Percentiles rank a stretch among this genome's conserved stretches.
phyloP scores from a whole-genome alignment of 2,797 vertebrate genomes.

The Aphelocoma californica region DNA sequence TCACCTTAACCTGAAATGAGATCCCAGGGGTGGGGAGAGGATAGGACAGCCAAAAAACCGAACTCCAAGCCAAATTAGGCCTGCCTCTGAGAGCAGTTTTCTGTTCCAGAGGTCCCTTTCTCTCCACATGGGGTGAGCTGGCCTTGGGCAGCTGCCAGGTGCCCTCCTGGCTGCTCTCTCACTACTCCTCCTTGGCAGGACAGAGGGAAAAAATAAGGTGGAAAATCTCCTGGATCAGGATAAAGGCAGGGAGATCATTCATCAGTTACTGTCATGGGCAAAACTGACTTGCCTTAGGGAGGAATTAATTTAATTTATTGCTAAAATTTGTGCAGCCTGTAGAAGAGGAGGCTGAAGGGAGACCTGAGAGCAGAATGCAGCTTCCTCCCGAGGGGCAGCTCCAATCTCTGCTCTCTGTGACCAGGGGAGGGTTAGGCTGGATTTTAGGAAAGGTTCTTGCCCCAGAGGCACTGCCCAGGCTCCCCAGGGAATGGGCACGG shows the following conservation, averaged over 20 bases:
- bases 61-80: background rate
- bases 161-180: background rate
- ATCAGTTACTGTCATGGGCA: background rate
- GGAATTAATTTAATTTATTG: background rate
- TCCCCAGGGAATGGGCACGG: background rate
- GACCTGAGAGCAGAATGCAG: background rate
- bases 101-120: background rate
- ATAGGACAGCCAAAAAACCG: background rate
- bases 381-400: background rate
- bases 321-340: background rate
- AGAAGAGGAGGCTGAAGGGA: background rate
- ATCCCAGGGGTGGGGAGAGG: background rate
- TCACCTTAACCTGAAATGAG: background rate
- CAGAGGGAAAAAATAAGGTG: background rate
- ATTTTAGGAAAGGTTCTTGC: fast-evolving
- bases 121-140: background rate
- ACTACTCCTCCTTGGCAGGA: background rate
- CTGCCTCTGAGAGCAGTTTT: background rate
- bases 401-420: background rate
- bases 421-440: fast-evolving
- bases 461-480: background rate
- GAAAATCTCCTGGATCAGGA: background rate
- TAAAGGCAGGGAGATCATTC: background rate
- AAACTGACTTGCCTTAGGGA: background rate
- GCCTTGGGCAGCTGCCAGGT: background rate